Conservation (phyloP, 2,888 invertebrate genomes). For the Xestia c-nigrum region DNA sequence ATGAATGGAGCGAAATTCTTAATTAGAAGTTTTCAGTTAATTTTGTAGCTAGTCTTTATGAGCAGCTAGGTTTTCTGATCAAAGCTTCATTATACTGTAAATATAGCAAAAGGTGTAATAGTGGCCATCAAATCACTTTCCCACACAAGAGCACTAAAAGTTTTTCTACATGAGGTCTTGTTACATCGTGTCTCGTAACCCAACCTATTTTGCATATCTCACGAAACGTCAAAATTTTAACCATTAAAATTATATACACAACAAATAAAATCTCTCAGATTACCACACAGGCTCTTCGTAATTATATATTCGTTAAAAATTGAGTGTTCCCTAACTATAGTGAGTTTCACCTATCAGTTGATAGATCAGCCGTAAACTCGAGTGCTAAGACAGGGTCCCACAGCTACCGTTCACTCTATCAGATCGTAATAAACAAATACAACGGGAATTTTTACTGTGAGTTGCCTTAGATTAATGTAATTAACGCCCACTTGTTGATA, state of each 20-base stretch:
- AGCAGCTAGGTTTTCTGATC: conserved; percentile 2
- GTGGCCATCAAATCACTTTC: neutral
- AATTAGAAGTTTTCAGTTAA: conserved; percentile 33
- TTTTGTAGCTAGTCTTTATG: conserved; percentile 34
- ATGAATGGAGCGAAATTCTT: conserved; percentile 29
- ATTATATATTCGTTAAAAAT: conserved; percentile 57
- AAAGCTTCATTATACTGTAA: neutral
- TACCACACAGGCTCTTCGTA: conserved; percentile 32
- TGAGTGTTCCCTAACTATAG: conserved; percentile 54
- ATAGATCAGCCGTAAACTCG: conserved; percentile 66
- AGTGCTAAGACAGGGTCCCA: conserved; percentile 65
- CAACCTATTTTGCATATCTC: conserved; percentile 9
- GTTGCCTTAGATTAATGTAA: conserved; percentile 74
- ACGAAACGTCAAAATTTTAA: conserved; percentile 15
- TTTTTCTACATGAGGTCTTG: neutral
- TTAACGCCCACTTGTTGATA: conserved; percentile 76
- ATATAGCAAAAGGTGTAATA: neutral
- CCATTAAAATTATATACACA: conserved; percentile 14
- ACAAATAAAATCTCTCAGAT: conserved; percentile 38
- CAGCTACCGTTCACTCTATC: conserved; percentile 74
- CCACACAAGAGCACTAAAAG: neutral
- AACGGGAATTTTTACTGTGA: conserved; percentile 76
- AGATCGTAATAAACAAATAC: conserved; percentile 76
- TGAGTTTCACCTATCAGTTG: conserved; percentile 57
- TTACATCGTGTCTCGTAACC: neutral